These are phyloP conservation scores for Argyra leucocephala DNA, from an alignment of 2,888 invertebrate species.

Conservation along the genomic window DNA sequence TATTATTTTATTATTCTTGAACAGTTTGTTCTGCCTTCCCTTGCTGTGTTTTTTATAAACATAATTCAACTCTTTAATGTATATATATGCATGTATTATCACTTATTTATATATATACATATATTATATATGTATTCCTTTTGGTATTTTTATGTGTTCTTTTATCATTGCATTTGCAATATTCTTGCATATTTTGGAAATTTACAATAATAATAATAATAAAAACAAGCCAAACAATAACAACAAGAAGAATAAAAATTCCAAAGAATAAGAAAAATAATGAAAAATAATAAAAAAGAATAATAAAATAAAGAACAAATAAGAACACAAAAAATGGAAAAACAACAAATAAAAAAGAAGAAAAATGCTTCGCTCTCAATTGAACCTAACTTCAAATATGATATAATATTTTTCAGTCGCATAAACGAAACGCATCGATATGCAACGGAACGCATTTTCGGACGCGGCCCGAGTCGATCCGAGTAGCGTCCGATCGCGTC, in stretches of 20 bases:
- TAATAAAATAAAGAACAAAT: not conserved
- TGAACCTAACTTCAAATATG: constrained; percentile 29
- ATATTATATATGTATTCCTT: not conserved
- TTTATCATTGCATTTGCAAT: not conserved
- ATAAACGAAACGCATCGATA: constrained; percentile 45
- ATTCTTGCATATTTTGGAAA: constrained; percentile 3
- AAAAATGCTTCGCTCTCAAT: constrained; percentile 27
- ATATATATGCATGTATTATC: too few species aligned
- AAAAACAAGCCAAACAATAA: not conserved
- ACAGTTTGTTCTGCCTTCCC: constrained; percentile 1
- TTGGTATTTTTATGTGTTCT: not conserved
- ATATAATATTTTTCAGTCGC: constrained; percentile 44
- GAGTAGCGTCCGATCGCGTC: constrained; percentile 45
- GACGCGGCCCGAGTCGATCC: constrained; percentile 45
- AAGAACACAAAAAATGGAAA: not conserved
- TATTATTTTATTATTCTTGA: not conserved
- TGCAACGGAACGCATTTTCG: constrained; percentile 47
- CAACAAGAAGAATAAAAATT: not conserved
- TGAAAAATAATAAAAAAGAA: not conserved
- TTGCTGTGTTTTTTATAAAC: not conserved
- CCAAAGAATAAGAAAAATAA: not conserved
- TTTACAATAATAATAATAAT: not conserved
- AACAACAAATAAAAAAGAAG: not conserved
- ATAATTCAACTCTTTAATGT: not conserved
- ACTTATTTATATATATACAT: too few species aligned